Percentiles rank a stretch among this genome's conserved stretches.
Conservation (phyloP, 1,140 invertebrate species). For the Halesus radiatus region DNA sequence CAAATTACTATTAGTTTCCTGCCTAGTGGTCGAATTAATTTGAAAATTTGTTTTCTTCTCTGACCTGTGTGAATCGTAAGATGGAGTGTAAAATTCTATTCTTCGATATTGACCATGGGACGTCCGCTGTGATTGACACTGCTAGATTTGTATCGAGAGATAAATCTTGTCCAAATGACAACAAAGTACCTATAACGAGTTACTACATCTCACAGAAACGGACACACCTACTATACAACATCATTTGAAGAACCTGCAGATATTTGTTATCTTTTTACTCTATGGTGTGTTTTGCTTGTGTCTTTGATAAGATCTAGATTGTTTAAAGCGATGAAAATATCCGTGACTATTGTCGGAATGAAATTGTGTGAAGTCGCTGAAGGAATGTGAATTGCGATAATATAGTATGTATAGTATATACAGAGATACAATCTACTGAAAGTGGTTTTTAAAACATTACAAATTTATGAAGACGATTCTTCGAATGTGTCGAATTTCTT, state of each 20-base stretch:
- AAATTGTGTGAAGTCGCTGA: slow-evolving; percentile 35
- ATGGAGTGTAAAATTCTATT: slow-evolving; percentile 18
- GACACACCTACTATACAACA: no score
- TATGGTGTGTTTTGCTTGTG: background rate
- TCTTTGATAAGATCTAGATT: slow-evolving; percentile 10
- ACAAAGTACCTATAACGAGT: background rate
- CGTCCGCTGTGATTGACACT: slow-evolving; percentile 16
- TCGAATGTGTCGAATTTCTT: no score
- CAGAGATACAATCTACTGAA: background rate
- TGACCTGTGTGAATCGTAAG: background rate
- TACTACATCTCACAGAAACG: background rate
- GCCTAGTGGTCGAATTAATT: no score
- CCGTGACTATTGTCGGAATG: slow-evolving; percentile 29
- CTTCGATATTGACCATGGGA: slow-evolving; percentile 19
- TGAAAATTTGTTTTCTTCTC: background rate
- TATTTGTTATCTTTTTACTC: background rate
- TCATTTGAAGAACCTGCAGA: background rate
- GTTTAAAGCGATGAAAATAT: slow-evolving; percentile 32
- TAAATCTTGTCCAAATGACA: slow-evolving; percentile 26
- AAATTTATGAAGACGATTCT: no score
- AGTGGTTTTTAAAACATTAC: background rate
- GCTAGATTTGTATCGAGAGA: slow-evolving; percentile 19
- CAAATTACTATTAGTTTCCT: no score
- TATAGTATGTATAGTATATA: background rate
- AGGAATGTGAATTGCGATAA: slow-evolving; percentile 23